phyloP scores from a whole-genome alignment of 53 echinoderm and acorn worm genomes.

The Echinometra lucunter region DNA sequence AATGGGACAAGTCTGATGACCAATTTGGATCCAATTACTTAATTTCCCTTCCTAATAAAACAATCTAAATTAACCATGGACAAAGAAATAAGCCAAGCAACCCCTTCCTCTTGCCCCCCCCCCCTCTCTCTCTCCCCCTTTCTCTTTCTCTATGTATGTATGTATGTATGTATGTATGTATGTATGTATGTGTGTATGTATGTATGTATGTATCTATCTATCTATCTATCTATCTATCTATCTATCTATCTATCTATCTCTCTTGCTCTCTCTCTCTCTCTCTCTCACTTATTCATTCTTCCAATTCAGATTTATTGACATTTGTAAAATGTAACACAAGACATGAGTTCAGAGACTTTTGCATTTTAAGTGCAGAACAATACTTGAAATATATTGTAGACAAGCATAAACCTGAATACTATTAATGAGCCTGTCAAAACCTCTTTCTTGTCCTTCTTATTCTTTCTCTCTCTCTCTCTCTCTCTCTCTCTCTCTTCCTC shows the following conservation, averaged over 20 bases:
- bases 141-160: not conserved
- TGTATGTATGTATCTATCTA: not conserved
- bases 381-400: too few relatives aligned
- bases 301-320: too few relatives aligned
- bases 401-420: too few relatives aligned
- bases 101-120: not conserved
- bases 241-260: not conserved
- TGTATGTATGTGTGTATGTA: not conserved
- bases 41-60: conserved; percentile 48
- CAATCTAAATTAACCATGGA: not conserved
- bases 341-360: too few relatives aligned
- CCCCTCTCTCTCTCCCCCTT: not conserved
- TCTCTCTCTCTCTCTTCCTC: not conserved
- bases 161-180: not conserved
- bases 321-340: too few relatives aligned
- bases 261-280: not conserved
- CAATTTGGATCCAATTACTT: conserved; percentile 37
- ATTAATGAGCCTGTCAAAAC: too few relatives aligned
- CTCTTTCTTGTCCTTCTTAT: not conserved
- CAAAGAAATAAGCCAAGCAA: not conserved
- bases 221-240: not conserved
- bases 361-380: too few relatives aligned
- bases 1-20: conserved; percentile 22
- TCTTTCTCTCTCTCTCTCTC: not conserved
- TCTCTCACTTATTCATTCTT: not conserved